phyloP scores from a whole-genome alignment of 1,140 invertebrate genomes.

The Whitmania pigra region DNA sequence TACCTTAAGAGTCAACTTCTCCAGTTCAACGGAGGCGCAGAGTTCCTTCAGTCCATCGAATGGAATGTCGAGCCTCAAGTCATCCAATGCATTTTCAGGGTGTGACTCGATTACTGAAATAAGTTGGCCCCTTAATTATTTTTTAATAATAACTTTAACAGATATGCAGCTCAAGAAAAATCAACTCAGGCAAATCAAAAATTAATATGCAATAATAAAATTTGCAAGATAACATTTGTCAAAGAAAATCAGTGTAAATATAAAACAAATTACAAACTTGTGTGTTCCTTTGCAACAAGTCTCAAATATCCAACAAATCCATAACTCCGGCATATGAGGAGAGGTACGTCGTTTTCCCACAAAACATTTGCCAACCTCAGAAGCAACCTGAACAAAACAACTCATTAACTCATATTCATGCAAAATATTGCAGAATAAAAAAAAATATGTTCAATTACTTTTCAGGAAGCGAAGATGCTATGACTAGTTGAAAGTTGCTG shows the following conservation, averaged over 20 bases:
- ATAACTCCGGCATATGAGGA: conserved; percentile 73
- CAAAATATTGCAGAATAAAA: conserved; percentile 8
- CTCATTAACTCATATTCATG: background rate
- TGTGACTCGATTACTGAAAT: conserved; percentile 72
- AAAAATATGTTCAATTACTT: conserved; percentile 48
- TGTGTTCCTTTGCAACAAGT: conserved; percentile 77
- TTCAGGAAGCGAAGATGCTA: conserved; percentile 71
- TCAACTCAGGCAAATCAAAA: background rate
- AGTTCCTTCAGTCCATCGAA: conserved; percentile 64
- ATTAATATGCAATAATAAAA: background rate
- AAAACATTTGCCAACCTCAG: conserved; percentile 61
- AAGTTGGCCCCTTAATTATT: background rate
- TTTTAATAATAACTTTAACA: background rate
- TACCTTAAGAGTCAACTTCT: conserved; percentile 59
- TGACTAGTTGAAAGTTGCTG: conserved; percentile 70
- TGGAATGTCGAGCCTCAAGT: conserved; percentile 73
- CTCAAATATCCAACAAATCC: conserved; percentile 84
- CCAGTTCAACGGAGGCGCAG: conserved; percentile 61
- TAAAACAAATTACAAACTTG: conserved; percentile 35
- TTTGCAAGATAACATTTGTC: background rate
- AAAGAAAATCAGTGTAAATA: background rate
- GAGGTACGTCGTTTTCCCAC: conserved; percentile 70
- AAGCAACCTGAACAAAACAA: conserved; percentile 47
- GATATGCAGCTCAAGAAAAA: background rate
- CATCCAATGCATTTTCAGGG: conserved; percentile 75